Evolutionary conservation across 2,797 vertebrate species (phyloP), one percentile per base, ranked within the genome.

Genomic region (Alca torda): DNA sequence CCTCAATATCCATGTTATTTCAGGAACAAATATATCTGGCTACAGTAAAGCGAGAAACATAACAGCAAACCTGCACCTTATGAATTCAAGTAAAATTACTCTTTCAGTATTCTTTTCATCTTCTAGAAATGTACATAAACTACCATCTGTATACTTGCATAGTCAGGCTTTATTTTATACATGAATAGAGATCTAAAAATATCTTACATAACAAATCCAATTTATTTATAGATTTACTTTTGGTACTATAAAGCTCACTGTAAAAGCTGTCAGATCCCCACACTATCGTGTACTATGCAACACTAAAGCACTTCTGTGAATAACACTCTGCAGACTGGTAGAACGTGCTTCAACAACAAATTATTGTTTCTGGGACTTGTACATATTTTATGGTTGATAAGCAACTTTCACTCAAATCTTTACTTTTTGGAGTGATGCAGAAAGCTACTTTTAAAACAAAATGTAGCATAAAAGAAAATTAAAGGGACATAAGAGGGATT

Each of bases 41-140:
- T 64, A 75, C n/a, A 81, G 30, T 48, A 53, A 63, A 65, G 19
- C 3, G 1, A 91, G 43, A 7, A 83, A 91, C 68, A 87, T 60
- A 30, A 0, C 15, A 81, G 43, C 48, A 92, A 90, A 77, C 48
- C 57, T 69, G 21, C 26, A 69, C 23, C 19, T 54, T 74, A 61
- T 21, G 18, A 91, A 85, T 92, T 68, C 53, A 26, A 61, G 33
- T 68, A 82, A 91, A 91, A 87, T 57, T 63, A 56, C 26, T 87
- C 45, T 41, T 91, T 54, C 48, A n/a, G 37, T 28, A 78, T 69
- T 64, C 45, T 85, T 89, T 83, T 78, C 9, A 83, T 83, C 57
- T 67, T 60, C 92, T 61, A 67, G 89, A 89, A 97, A 94, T 87
- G 91, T 95, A 80, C n/a, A 87, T 50, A 89, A 96, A 94, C 89